Conservation (phyloP, 1,140 invertebrate genomes). For the Matsumurasca onukii region DNA sequence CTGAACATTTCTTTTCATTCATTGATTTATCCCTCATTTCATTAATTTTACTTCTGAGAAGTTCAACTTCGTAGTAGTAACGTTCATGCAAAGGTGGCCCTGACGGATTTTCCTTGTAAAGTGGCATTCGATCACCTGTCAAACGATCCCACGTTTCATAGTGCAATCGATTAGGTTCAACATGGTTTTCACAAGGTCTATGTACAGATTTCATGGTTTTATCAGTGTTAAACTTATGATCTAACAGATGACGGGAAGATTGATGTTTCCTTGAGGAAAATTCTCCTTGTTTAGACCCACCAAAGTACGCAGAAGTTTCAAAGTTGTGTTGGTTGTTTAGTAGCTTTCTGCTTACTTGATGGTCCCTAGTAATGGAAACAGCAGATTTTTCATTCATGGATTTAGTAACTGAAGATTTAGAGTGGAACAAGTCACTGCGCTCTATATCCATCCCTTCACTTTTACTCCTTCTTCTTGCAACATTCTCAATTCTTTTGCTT, state of each 20-base stretch:
- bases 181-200: slow-evolving; percentile 16
- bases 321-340: slow-evolving; percentile 1
- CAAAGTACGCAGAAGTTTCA: background rate
- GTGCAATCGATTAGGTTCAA: background rate
- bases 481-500: background rate
- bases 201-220: background rate
- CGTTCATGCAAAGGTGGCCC: slow-evolving; percentile 34
- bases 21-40: slow-evolving; percentile 25
- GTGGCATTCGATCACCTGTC: background rate
- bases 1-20: slow-evolving; percentile 28
- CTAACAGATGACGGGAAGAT: background rate
- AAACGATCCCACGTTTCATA: background rate
- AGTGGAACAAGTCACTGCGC: slow-evolving; percentile 22
- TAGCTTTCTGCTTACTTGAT: background rate
- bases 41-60: slow-evolving; percentile 35
- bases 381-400: background rate
- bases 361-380: background rate
- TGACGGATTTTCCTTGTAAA: slow-evolving; percentile 6
- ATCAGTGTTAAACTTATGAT: background rate
- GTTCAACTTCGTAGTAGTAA: slow-evolving; percentile 38
- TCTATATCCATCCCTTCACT: slow-evolving; percentile 26
- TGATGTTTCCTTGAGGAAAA: background rate
- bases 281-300: background rate
- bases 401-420: slow-evolving; percentile 13
- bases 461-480: slow-evolving; percentile 5